Base-by-base conservation (phyloP, 2,113 vertebrate genomes). In the Lamprologus ornatipinnis region DNA sequence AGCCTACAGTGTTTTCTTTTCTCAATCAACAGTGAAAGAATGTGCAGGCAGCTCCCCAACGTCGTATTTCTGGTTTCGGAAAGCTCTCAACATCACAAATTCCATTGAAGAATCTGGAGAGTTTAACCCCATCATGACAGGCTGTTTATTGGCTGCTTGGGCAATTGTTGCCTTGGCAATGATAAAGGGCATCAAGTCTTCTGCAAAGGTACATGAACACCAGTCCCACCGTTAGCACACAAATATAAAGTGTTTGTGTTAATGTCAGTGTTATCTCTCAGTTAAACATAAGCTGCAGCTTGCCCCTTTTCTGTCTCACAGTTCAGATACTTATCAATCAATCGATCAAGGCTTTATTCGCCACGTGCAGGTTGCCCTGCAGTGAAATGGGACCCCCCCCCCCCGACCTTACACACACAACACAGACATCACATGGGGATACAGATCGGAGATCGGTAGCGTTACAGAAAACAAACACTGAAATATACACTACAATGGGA, bases 11-110 rank as follows among this genome's bases (percentile, higher is more conserved):
- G 31, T 35, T 70, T 10, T 49, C 31, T 85, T 79, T 88, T 63
- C 83, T 92, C 19, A 31, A 15, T 80, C 87, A 45, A 89, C 92
- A 97, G 97, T 97, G 75, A 96, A 91, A 83, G 97, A 97, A 86
- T 98, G 98, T 73, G 85, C 80, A 2, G 73, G 19, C 47, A 97
- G 96, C 81, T 97, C 97, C 3, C 94, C 98, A 7, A 97, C 96
- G 6, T 92, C 96, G 0, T 98, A 97, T 85, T 98, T 97, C 96
- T 98, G 97, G 97, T 98, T 97, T 94, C 96, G 95, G 7, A 91
- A 96, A 86, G 97, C 97, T n/a, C 91, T 98, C 47, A 93, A 97
- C 45, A 96, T 97, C 92, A 97, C 97, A 1, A 95, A 95, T 82
- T 97, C 95, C 5, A 97, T 98, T 6, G 87, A 96, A 4, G 94